These are phyloP conservation scores for Dasypus novemcinctus DNA, from an alignment of 2,113 vertebrate species.

Conservation along the genomic window DNA sequence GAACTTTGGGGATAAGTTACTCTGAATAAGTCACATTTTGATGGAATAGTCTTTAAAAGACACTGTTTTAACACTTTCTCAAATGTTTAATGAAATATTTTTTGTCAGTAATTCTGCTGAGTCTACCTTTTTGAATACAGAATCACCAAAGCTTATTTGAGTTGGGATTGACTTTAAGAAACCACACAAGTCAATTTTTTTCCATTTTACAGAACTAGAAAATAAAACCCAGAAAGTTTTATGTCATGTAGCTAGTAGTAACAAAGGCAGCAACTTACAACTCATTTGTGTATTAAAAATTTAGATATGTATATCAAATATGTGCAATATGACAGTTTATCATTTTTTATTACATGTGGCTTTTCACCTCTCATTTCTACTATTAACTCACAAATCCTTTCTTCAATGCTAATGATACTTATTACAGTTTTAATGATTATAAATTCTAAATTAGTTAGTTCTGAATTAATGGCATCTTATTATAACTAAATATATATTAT, in stretches of 20 bases:
- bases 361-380: background rate
- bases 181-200: background rate
- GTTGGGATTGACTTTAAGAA: background rate
- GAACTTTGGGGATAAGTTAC: background rate
- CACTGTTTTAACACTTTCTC: background rate
- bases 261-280: slow-evolving; percentile 6
- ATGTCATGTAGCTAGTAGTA: background rate
- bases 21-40: background rate
- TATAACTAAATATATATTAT: background rate
- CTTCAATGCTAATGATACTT: background rate
- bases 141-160: background rate
- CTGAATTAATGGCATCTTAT: background rate
- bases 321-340: background rate
- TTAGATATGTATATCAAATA: background rate
- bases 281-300: background rate
- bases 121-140: background rate
- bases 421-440: slow-evolving; percentile 7
- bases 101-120: background rate
- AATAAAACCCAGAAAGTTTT: background rate
- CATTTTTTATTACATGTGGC: background rate
- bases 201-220: slow-evolving; percentile 26
- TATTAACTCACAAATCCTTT: background rate
- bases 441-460: slow-evolving; percentile 28
- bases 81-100: background rate
- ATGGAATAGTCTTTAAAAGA: background rate